These are phyloP conservation scores for Dascillus cervinus DNA, from an alignment of 2,888 invertebrate genomes.

Conservation along the genomic window DNA sequence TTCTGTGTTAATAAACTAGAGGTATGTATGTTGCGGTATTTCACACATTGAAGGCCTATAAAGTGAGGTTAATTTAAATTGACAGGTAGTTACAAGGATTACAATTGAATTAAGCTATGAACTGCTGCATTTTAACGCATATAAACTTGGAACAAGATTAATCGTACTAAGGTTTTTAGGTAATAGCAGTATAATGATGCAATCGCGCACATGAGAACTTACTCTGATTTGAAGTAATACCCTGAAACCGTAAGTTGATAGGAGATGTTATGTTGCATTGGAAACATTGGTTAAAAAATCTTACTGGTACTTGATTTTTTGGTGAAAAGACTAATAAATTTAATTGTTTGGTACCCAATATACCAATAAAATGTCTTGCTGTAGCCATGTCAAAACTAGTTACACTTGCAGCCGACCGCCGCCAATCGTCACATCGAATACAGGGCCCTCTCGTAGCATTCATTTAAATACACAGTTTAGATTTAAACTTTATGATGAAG, in stretches of 20 bases:
- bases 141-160: too few relatives aligned
- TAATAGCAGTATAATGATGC: constrained; percentile 41
- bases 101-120: constrained; percentile 1
- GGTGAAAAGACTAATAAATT: constrained; percentile 46
- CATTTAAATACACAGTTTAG: too few relatives aligned
- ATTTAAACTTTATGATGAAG: too few relatives aligned
- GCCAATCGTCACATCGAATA: too few relatives aligned
- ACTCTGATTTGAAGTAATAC: constrained; percentile 42
- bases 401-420: too few relatives aligned
- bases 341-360: constrained; percentile 51
- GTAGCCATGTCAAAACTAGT: too few relatives aligned
- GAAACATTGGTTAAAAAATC: constrained; percentile 48
- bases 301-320: constrained; percentile 45
- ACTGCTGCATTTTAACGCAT: too few relatives aligned
- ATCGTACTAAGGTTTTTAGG: not conserved
- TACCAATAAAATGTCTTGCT: constrained; percentile 52
- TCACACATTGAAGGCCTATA: constrained; percentile 18
- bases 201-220: constrained; percentile 43
- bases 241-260: constrained; percentile 36
- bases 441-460: too few relatives aligned
- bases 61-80: constrained; percentile 13
- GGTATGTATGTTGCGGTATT: constrained; percentile 49
- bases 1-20: constrained; percentile 32
- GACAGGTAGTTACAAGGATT: constrained; percentile 3
- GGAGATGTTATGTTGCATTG: constrained; percentile 42